Evolutionary conservation across 1,140 invertebrate species (phyloP).

Genomic region (Drosophila ohnishii): DNA sequence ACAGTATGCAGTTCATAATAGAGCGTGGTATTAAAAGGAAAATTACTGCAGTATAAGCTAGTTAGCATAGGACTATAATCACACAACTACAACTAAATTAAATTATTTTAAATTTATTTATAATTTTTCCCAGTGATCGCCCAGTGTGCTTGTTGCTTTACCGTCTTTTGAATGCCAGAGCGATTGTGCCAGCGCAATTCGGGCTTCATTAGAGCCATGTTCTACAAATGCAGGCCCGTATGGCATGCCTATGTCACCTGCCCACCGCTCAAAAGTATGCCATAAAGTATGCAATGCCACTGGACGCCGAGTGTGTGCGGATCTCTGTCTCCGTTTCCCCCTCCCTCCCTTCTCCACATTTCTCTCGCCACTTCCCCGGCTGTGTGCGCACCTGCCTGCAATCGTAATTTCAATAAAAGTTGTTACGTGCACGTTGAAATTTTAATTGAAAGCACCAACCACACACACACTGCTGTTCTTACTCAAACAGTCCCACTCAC

Average conservation of each 20-base stretch:
- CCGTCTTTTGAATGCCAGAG: conserved; percentile 33
- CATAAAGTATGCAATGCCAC: conserved; percentile 64
- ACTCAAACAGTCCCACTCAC: conserved; percentile 16
- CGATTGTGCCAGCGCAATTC: conserved; percentile 39
- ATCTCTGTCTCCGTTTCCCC: background rate
- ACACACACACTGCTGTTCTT: conserved; percentile 25
- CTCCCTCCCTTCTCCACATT: background rate
- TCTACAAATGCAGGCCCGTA: conserved; percentile 46
- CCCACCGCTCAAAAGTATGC: conserved; percentile 58
- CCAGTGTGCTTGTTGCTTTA: conserved; percentile 52
- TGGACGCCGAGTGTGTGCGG: conserved; percentile 43
- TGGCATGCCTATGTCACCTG: conserved; percentile 46
- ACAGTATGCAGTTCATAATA: too few relatives aligned
- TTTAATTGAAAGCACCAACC: conserved; percentile 78
- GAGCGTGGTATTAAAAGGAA: too few relatives aligned
- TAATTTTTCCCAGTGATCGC: background rate
- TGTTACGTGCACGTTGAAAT: conserved; percentile 79
- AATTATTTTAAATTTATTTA: background rate
- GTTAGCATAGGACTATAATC: too few relatives aligned
- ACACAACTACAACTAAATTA: too few relatives aligned
- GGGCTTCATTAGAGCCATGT: conserved; percentile 67
- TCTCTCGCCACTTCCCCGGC: conserved; percentile 13
- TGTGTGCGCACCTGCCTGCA: conserved; percentile 64
- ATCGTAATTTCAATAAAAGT: conserved; percentile 80
- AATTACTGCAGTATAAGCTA: too few relatives aligned